phyloP scores from a whole-genome alignment of 2,888 invertebrate species.

The Amphipyra berbera region DNA sequence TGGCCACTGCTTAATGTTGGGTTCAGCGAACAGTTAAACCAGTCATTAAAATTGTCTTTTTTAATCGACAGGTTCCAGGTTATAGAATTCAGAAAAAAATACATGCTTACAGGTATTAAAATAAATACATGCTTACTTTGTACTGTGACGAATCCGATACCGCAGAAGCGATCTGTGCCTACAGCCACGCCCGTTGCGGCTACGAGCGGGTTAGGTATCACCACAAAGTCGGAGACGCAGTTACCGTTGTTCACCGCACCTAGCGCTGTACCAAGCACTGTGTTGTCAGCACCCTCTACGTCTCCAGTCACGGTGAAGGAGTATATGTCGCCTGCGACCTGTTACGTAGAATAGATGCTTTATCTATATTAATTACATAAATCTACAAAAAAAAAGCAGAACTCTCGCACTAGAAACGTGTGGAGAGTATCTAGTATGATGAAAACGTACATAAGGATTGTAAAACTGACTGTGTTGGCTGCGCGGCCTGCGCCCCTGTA shows the following conservation, averaged over 20 bases:
- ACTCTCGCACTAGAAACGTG: too few species aligned
- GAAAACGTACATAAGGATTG: too few species aligned
- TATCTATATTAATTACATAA: not conserved
- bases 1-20: too few species aligned
- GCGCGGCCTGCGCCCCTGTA: too few species aligned
- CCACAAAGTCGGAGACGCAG: slow-evolving; percentile 93
- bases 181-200: slow-evolving; percentile 78
- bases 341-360: slow-evolving; percentile 8
- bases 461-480: too few species aligned
- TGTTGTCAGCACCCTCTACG: slow-evolving; percentile 91
- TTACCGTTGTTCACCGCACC: slow-evolving; percentile 89
- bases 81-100: too few species aligned
- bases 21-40: too few species aligned
- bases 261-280: slow-evolving; percentile 89
- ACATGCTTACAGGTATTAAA: too few species aligned
- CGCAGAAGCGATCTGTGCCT: slow-evolving; percentile 93
- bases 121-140: slow-evolving; percentile 85
- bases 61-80: too few species aligned
- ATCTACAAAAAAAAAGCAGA: too few species aligned
- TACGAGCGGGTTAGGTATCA: slow-evolving; percentile 92
- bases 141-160: slow-evolving; percentile 92
- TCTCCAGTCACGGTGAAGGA: slow-evolving; percentile 94
- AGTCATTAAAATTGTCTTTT: too few species aligned
- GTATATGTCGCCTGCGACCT: slow-evolving; percentile 83
- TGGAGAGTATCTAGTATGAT: too few species aligned